Conservation (phyloP, 2,888 invertebrate genomes). For the Ligdia adustata region DNA sequence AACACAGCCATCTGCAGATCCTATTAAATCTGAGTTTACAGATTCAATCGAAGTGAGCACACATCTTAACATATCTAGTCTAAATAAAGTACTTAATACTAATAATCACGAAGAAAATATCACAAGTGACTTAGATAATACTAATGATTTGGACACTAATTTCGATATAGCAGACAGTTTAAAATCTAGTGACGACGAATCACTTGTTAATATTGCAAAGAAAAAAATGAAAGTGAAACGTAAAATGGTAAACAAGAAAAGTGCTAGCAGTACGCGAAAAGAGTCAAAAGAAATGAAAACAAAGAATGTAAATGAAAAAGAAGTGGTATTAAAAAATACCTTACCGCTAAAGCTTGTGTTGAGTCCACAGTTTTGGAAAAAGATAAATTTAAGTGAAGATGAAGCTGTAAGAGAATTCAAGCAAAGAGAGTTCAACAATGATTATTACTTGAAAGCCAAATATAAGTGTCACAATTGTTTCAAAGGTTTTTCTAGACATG, state of each 20-base stretch:
- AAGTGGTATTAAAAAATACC: slow-evolving; percentile 25
- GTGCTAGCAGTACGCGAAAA: neutral
- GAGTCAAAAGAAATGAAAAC: slow-evolving; percentile 10
- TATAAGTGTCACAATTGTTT: slow-evolving; percentile 65
- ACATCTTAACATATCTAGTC: neutral
- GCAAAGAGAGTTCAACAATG: slow-evolving; percentile 46
- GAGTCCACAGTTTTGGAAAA: slow-evolving; percentile 60
- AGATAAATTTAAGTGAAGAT: slow-evolving; percentile 57
- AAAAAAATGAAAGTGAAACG: slow-evolving; percentile 1
- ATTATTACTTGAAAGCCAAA: slow-evolving; percentile 55
- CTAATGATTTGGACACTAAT: neutral
- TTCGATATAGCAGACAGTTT: slow-evolving; percentile 1
- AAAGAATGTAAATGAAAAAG: slow-evolving; percentile 32
- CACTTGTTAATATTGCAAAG: neutral
- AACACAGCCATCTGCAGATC: neutral
- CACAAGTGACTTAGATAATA: neutral
- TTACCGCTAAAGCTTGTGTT: slow-evolving; percentile 31
- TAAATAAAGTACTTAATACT: neutral
- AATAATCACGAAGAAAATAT: neutral
- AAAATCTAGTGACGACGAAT: slow-evolving; percentile 7
- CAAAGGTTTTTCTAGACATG: slow-evolving; percentile 66
- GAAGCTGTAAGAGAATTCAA: slow-evolving; percentile 61
- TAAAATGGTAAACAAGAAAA: neutral
- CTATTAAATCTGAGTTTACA: neutral
- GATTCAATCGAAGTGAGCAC: neutral